Base-by-base conservation (phyloP, 2,888 invertebrate genomes). In the Tenthredo mesomela region DNA sequence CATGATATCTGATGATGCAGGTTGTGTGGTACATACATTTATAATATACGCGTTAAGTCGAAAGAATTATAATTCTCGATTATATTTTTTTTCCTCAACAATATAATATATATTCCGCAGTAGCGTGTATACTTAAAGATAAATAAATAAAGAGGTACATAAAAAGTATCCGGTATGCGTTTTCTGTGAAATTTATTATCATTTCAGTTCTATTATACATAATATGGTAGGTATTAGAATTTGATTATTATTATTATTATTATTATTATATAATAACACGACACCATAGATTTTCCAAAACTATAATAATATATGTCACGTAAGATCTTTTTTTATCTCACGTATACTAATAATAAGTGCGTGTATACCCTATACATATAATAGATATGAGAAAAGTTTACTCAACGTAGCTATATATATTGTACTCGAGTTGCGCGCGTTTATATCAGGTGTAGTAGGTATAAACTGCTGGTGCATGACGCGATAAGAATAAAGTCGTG, bases 401-500 rank as follows among this genome's bases (percentile, higher is more conserved):
- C 54, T 54, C 2, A 54, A 54, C 54, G n/a, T n/a, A n/a, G 54
- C n/a, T 54, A n/a, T n/a, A n/a, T n/a, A n/a, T n/a, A 54, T 54
- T 54, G 54, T 54, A 54, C n/a, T 54, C n/a, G n/a, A 47, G 15
- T 54, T n/a, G n/a, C n/a, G n/a, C n/a, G n/a, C 54, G 54, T 54
- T 2, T 54, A n/a, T 54, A 54, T 54, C 54, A 54, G 54, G 54
- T 54, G 54, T n/a, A n/a, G n/a, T n/a, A n/a, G n/a, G n/a, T 54
- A 54, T 54, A 54, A 54, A 6, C 54, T 54, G 54, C n/a, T 54
- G 54, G 54, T 54, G 54, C n/a, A 54, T 54, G n/a, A 54, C 54
- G 54, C 54, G 54, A 54, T 54, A 54, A 54, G 54, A 54, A 54
- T 54, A 54, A 54, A 54, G 54, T 54, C 54, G 54, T 54, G n/a